Percentiles rank a stretch among this genome's conserved stretches.
Conservation (phyloP, 2,113 vertebrate species). For the Hippocampus mohnikei region DNA sequence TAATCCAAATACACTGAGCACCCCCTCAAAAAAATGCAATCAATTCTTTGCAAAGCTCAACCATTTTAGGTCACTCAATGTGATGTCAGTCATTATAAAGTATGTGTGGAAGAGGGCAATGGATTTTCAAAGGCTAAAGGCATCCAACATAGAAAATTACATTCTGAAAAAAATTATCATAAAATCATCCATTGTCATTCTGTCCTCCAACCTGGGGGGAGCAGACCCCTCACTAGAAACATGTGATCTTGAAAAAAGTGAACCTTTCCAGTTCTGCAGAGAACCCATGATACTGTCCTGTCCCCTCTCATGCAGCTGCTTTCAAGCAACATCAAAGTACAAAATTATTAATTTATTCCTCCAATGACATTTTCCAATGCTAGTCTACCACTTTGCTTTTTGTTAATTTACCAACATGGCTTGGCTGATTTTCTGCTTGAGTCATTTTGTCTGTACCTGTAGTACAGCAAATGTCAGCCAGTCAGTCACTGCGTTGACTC, state of each 20-base stretch:
- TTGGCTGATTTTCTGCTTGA: constrained; percentile 32
- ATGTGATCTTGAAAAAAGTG: constrained; percentile 39
- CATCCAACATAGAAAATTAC: constrained; percentile 66
- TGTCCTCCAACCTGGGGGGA: constrained; percentile 28
- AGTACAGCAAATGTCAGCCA: constrained; percentile 63
- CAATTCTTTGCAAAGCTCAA: constrained; percentile 46
- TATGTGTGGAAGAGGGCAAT: constrained; percentile 61
- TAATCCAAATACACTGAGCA: constrained; percentile 37
- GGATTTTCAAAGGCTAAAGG: constrained; percentile 65
- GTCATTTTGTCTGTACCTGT: constrained; percentile 42
- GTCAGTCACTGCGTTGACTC: constrained; percentile 55
- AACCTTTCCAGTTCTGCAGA: constrained; percentile 1
- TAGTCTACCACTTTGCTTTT: constrained; percentile 16
- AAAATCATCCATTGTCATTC: constrained; percentile 61
- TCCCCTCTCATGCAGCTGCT: constrained; percentile 1
- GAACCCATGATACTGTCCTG: background rate
- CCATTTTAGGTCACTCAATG: constrained; percentile 48
- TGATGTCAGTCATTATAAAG: constrained; percentile 61
- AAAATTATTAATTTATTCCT: constrained; percentile 12
- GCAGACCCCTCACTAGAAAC: constrained; percentile 27
- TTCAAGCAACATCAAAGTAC: constrained; percentile 9
- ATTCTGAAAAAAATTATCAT: constrained; percentile 67
- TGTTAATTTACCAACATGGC: constrained; percentile 32
- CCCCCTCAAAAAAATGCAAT: constrained; percentile 41
- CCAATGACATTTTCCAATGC: constrained; percentile 10